Evolutionary conservation across 2,888 invertebrate genomes (phyloP), one percentile per base, ranked within the genome.

Genomic region (Amiota mariae): DNA sequence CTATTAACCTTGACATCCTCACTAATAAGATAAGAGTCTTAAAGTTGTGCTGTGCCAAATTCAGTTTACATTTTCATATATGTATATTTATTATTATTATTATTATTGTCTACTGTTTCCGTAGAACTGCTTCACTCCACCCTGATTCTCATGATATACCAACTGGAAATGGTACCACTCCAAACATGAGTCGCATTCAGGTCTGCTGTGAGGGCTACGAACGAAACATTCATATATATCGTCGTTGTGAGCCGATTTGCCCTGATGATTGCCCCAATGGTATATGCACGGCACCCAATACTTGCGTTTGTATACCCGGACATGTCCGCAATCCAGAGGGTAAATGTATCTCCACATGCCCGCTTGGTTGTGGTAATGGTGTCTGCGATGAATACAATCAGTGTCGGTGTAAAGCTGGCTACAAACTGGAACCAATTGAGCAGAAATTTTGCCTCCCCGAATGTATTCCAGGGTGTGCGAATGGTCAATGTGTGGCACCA

Each of bases 201-300:
- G 91, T 93, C 36, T 95, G 95, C 85, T 95, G 95, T 85, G 91
- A 92, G 0, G 95, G 95, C 15, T 95, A 93, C 88, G 90, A 91
- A 75, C 92, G 93, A 12, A 93, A 93, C 87, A 82, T 79, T 0
- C 86, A 84, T 66, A 78, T 81, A 15, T 81, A 80, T 68, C 79
- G 80, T 2, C 78, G 79, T 48, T 91, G 91, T 75, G 86, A 87
- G 70, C 91, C 91, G 0, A 78, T 89, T 20, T 92, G 92, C 75
- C 77, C 57, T 0, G 88, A 90, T 11, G 89, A 89, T 10, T 92
- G 92, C 70, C 82, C 89, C 0, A 92, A 93, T 81, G 91, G 91
- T 13, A 87, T 88, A 1, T 92, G 92, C 78, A 82, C 90, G 0
- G 90, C 90, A 0, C 92, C 92, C 1, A 89, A 91, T 64, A 88